Evolutionary conservation across 2,113 vertebrate genomes (phyloP), one percentile per base, ranked within the genome.

Genomic region (Datnioides undecimradiatus): DNA sequence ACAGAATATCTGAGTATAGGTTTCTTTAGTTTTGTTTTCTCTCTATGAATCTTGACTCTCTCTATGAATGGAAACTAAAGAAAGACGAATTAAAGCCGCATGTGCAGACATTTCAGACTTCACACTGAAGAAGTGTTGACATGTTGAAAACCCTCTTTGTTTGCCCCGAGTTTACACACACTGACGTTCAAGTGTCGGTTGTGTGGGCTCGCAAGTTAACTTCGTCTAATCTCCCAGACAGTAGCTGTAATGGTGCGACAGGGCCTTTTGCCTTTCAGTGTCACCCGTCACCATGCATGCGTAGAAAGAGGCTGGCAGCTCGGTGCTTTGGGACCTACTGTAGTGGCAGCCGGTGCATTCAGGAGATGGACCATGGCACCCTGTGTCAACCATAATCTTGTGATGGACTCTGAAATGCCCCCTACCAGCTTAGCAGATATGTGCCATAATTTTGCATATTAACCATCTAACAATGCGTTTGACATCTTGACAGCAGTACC

Each of bases 291-390:
- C 71, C 76, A 65, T 85, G 57, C 49, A 65, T 34, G 70, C 54
- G 41, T 72, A 23, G 65, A 82, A 71, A 51, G 29, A 19, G 72
- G 41, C 83, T 91, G 91, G 74, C 91, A 90, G 79, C 73, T 73
- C 27, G 25, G 63, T 45, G 85, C 81, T 84, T 78, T 77, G 80
- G 83, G 88, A 89, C 83, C 65, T 1, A 6, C 65, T 70, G 84
- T 62, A 16, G 81, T 74, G 84, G 76, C 87, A 88, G 91, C 73
- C 82, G 71, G 84, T 76, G 76, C 62, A 33, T 73, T 80, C 77
- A 72, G 41, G 34, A 66, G 63, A 59, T 59, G 85, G 49, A 78
- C 71, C 17, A 65, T 76, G 70, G 65, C 82, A 79, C 51, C 45
- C 74, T 69, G 64, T 66, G 54, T 83, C 75, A 41, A 71, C 64